Base-by-base conservation (phyloP, 1,140 invertebrate species). In the Drosophila novamexicana region DNA sequence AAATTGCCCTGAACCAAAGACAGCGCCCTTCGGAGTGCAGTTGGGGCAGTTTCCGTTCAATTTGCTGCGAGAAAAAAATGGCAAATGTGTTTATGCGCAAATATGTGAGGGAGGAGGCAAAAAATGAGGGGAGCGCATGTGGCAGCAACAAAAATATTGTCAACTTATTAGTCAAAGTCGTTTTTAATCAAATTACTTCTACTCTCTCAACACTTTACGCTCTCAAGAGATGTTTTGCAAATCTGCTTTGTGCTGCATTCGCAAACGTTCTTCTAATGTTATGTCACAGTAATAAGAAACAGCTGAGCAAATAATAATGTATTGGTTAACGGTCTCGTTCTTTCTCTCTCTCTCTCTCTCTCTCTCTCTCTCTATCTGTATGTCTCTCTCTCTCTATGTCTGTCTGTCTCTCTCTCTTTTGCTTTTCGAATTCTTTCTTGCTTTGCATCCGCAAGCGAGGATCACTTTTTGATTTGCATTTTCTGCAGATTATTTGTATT, bases 1-100 rank as follows among this genome's bases (percentile, higher is more conserved):
- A 89, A 88, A 89, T 84, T 88, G 77, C 81, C 65, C 75, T 77
- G 61, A 70, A 75, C 71, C 79, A 77, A 77, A 80, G 52, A 66
- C 66, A 67, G 22, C 80, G 73, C 74, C 74, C 47, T 47, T 49
- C 50, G 52, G n/a, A 8, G n/a, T 29, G 69, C 52, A 65, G 62
- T 63, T 72, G 50, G 22, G 18, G 7, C 32, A 34, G 14, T 14
- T 36, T 53, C 64, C 45, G 66, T 85, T 90, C 85, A 91, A 91
- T 91, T 81, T 88, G 75, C 75, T 91, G 81, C 74, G 47, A 84
- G 70, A 59, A 77, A 74, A 74, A 77, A 77, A 88, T 79, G 53
- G 68, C 69, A 70, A 74, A 89, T 75, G 84, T 89, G 83, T 88
- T 86, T 86, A 86, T 86, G 83, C 82, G 82, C 64, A 82, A 88